Evolutionary conservation across 2,797 vertebrate genomes (phyloP), one percentile per base, ranked within the genome.

Genomic region (Gallinago solitaria): DNA sequence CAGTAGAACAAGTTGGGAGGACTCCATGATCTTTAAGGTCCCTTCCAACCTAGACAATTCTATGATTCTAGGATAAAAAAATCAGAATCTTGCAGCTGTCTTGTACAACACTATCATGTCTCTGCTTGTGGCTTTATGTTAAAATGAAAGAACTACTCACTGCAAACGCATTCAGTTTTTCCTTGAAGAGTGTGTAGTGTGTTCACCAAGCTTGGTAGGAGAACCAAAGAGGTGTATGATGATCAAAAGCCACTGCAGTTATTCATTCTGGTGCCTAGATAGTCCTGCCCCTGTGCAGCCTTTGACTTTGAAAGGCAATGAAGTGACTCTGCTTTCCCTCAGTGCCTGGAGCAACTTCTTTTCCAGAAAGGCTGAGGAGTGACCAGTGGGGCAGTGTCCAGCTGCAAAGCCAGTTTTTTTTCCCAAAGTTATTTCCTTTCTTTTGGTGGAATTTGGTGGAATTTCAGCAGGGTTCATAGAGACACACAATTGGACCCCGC

Each of bases 401-500:
- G 20, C 16, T 2, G 1, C 71, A 84, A 57, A 85, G 16, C 9
- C 61, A 43, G 21, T 23, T 82, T 50, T 8, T 8, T 69, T 89
- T 76, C 15, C 54, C 35, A 17, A 59, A 60, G 39, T 24, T 19
- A 6, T 37, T 54, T 82, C 15, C 43, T 81, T 68, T 54, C 21
- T 35, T 73, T 73, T 4, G 5, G 33, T 84, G 70, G 30, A 81
- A 25, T 86, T 71, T 28, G 17, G 37, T 82, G 41, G 21, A 69
- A 30, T 94, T 92, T 83, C 78, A 67, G 5, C 43, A 89, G 33
- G 18, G 30, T n/a, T 65, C 21, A 5, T 25, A 64, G 45, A 77
- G 39, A 56, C 24, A 30, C 0, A 0, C 1, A 3, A 33, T 35
- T 28, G 16, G 47, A 61, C 39, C 25, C 35, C 47, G 14, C 9